Percentiles rank a stretch among this genome's conserved stretches.
phyloP scores from a whole-genome alignment of 2,797 vertebrate species.

The Enteromius paludinosus region DNA sequence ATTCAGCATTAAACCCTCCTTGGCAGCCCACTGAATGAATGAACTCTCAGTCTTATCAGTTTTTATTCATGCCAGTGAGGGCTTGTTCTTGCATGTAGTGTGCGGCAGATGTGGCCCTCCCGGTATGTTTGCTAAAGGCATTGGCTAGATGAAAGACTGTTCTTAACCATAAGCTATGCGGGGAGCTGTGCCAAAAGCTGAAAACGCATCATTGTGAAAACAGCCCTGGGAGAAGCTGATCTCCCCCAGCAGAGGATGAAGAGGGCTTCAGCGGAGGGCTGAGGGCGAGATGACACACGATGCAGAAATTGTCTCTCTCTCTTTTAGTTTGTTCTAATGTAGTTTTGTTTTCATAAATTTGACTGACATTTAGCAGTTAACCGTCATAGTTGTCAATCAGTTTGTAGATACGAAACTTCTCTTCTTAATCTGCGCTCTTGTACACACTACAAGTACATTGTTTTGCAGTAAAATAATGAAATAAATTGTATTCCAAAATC shows the following conservation, averaged over 20 bases:
- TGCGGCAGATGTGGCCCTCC: conserved; percentile 73
- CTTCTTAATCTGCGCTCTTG: neutral
- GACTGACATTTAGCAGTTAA: conserved; percentile 12
- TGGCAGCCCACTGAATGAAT: conserved; percentile 71
- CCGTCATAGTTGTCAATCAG: neutral
- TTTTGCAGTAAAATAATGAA: neutral
- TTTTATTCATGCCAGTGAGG: conserved; percentile 77
- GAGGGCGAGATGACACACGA: conserved; percentile 52
- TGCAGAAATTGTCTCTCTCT: conserved; percentile 43
- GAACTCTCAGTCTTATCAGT: conserved; percentile 79
- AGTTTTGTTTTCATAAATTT: conserved; percentile 33
- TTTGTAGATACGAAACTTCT: neutral
- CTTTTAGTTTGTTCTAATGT: conserved; percentile 31
- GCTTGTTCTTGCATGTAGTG: conserved; percentile 80
- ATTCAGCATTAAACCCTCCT: conserved; percentile 70
- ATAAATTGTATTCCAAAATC: neutral
- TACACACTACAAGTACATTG: neutral
- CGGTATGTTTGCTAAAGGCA: conserved; percentile 77
- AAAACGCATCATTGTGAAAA: conserved; percentile 82
- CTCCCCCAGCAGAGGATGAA: conserved; percentile 51
- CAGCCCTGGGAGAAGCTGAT: conserved; percentile 60
- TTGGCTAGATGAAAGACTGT: conserved; percentile 80
- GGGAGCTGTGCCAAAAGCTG: conserved; percentile 78
- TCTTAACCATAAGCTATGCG: conserved; percentile 84
- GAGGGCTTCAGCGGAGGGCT: conserved; percentile 44